Conservation (phyloP, 2,113 vertebrate species). For the Cochlearius cochlearius region DNA sequence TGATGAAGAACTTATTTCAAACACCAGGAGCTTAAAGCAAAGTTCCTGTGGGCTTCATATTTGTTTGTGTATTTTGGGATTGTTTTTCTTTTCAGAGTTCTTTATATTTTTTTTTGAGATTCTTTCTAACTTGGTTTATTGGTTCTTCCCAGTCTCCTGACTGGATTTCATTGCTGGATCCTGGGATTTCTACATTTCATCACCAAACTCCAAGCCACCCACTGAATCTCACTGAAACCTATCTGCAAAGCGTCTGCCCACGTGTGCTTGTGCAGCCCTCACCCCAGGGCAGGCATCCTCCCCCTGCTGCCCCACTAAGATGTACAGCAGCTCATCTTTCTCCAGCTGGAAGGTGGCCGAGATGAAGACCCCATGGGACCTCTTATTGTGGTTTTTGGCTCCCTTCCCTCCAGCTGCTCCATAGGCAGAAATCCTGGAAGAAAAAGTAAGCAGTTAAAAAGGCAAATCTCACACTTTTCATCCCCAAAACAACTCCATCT, state of each 20-base stretch:
- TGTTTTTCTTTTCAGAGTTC: not conserved
- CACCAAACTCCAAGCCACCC: not conserved
- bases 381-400: conserved; percentile 89
- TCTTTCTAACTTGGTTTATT: not conserved
- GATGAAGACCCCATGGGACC: conserved; percentile 85
- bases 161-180: not conserved
- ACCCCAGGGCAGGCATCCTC: conserved; percentile 90
- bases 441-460: not conserved
- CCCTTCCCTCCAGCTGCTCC: conserved; percentile 88
- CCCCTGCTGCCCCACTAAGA: conserved; percentile 89
- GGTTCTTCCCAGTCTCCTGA: not conserved
- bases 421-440: conserved; percentile 86
- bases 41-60: not conserved
- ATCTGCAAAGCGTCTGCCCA: not conserved
- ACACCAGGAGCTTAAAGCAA: not conserved
- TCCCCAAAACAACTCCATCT: not conserved
- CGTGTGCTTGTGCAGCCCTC: conserved; percentile 33
- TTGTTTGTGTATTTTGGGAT: not conserved
- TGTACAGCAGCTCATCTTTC: conserved; percentile 83
- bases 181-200: not conserved
- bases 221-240: not conserved
- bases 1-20: conserved; percentile 4
- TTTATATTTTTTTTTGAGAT: not conserved
- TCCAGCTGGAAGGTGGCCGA: conserved; percentile 84
- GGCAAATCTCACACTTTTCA: not conserved